Evolutionary conservation across 1,140 invertebrate genomes (phyloP).

Genomic region (Drosophila ercepeae): DNA sequence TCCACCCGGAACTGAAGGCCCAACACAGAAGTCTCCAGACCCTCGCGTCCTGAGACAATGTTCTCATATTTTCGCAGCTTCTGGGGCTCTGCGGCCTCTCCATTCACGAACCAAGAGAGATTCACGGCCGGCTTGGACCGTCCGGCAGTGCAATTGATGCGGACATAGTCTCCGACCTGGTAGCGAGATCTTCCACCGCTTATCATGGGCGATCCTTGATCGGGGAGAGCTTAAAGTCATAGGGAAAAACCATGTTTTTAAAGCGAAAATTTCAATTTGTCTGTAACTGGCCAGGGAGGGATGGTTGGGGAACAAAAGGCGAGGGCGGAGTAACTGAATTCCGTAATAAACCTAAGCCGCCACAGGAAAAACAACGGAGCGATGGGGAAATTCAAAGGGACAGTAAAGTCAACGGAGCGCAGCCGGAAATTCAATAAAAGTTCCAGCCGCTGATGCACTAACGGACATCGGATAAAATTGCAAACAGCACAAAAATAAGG

Average conservation of each 20-base stretch:
- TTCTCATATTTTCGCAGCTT: slow-evolving; percentile 85
- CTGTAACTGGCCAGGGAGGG: slow-evolving; percentile 3
- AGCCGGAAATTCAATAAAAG: slow-evolving; percentile 81
- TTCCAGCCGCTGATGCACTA: slow-evolving; percentile 77
- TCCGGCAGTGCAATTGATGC: slow-evolving; percentile 89
- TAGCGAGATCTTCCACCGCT: slow-evolving; percentile 87
- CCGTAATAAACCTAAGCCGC: slow-evolving; percentile 63
- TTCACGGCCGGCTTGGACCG: slow-evolving; percentile 89
- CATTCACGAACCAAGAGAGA: slow-evolving; percentile 90
- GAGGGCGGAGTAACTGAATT: slow-evolving; percentile 32
- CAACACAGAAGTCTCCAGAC: slow-evolving; percentile 87
- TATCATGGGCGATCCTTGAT: slow-evolving; percentile 87
- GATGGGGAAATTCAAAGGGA: slow-evolving; percentile 8
- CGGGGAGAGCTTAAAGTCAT: slow-evolving; percentile 86
- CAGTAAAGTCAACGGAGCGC: slow-evolving; percentile 50
- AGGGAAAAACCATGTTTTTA: slow-evolving; percentile 28
- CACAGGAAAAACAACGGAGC: slow-evolving; percentile 22
- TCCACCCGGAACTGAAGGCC: slow-evolving; percentile 88
- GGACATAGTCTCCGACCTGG: slow-evolving; percentile 87
- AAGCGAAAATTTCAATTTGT: slow-evolving; percentile 68
- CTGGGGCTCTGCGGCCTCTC: slow-evolving; percentile 86
- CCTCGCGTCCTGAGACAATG: slow-evolving; percentile 85
- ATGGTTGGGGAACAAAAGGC: slow-evolving; percentile 3
- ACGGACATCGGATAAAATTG: slow-evolving; percentile 65
- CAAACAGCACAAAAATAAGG: slow-evolving; percentile 25